Evolutionary conservation across 2,888 invertebrate species (phyloP).

Genomic region (Ichneumoninae sp.): DNA sequence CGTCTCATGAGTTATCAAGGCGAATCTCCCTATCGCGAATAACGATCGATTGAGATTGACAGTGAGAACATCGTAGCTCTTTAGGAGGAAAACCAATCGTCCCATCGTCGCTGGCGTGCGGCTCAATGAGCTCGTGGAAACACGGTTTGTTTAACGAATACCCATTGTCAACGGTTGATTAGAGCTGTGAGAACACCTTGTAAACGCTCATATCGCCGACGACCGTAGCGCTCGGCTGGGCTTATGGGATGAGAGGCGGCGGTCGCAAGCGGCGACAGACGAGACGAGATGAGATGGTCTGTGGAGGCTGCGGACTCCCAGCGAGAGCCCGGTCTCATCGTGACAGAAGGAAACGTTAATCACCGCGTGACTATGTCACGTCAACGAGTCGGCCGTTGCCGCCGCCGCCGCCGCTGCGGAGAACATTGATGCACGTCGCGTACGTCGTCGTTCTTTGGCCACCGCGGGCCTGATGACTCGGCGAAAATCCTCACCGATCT

Average conservation of each 20-base stretch:
- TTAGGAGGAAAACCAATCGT: slow-evolving; percentile 4
- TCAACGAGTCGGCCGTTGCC: slow-evolving; percentile 13
- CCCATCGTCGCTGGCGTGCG: slow-evolving; percentile 7
- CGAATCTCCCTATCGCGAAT: slow-evolving; percentile 9
- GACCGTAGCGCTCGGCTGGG: not conserved
- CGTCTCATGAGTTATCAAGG: slow-evolving; percentile 19
- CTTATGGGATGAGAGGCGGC: slow-evolving; percentile 15
- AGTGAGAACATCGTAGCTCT: slow-evolving; percentile 10
- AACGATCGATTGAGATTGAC: not conserved
- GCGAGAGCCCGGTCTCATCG: slow-evolving; percentile 48
- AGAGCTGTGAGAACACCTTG: slow-evolving; percentile 29
- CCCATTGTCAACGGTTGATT: slow-evolving; percentile 53
- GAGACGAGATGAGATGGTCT: slow-evolving; percentile 48
- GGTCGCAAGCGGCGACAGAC: slow-evolving; percentile 24
- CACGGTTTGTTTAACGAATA: slow-evolving; percentile 30
- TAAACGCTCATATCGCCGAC: slow-evolving; percentile 10
- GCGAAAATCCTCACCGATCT: slow-evolving; percentile 30
- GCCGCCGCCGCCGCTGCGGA: not conserved
- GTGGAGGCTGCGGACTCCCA: slow-evolving; percentile 11
- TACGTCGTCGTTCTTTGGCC: slow-evolving; percentile 28
- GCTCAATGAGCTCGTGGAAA: slow-evolving; percentile 13
- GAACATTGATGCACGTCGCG: slow-evolving; percentile 54
- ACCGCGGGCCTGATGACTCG: slow-evolving; percentile 43
- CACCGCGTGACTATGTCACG: slow-evolving; percentile 53
- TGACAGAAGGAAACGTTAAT: slow-evolving; percentile 63